Evolutionary conservation across 1,140 invertebrate genomes (phyloP), one percentile per base, ranked within the genome.

Genomic region (Drosophila teissieri): DNA sequence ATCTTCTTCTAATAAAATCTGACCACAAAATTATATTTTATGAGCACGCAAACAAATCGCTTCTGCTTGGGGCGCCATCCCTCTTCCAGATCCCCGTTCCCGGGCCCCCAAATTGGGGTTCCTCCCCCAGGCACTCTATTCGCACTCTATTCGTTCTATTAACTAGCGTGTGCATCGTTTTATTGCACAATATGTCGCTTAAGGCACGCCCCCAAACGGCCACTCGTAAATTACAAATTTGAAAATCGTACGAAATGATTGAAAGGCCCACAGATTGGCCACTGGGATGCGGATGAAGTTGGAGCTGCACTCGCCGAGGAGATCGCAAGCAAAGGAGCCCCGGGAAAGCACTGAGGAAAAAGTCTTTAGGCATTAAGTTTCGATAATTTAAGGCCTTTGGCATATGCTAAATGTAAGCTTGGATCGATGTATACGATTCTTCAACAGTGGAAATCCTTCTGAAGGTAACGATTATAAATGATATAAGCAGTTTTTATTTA

Each of bases 171-270:
- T 81, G 56, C 60, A 70, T 68, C 62, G 51, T 44, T 70, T 78
- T 46, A 90, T 91, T 91, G 88, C 89, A 88, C 88, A 90, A 91
- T 91, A 78, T 91, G 88, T 91, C 80, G 68, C 68, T 72, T 46
- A 49, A 31, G 58, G 61, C 73, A 76, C 55, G 36, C 63, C 53
- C 39, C 49, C 68, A 73, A 73, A 46, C 17, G 57, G 36, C 54
- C 67, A 76, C 17, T 22, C 80, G 77, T 86, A 89, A 79, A 83
- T 83, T 76, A 82, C 61, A 76, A 73, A 31, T 65, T 68, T 60
- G 85, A 75, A 79, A 86, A 83, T 88, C 63, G 63, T 79, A 69
- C 70, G 62, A 57, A 88, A 89, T 88, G 83, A 88, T 88, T 89
- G 84, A 88, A 86, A 77, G 80, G 52, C 80, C 67, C 61, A 60